phyloP scores from a whole-genome alignment of 2,888 invertebrate species.

The Onchidella celtica region DNA sequence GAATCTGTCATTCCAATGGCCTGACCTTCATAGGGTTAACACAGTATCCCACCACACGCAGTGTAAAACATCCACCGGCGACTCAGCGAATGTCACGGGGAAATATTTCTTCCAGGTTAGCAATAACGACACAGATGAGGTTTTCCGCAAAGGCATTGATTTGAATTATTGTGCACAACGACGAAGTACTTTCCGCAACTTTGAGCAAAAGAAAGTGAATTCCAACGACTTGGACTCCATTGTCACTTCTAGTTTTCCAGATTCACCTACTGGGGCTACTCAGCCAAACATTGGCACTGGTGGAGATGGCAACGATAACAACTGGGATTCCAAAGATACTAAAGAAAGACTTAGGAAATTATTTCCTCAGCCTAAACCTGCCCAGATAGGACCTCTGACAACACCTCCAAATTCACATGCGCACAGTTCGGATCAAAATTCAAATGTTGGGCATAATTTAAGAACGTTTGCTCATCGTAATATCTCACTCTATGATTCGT shows the following conservation, averaged over 20 bases:
- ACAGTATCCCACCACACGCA: neutral
- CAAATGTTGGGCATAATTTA: neutral
- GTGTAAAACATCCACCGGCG: neutral
- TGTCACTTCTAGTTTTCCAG: neutral
- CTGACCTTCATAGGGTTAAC: neutral
- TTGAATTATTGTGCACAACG: neutral
- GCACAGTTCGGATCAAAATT: neutral
- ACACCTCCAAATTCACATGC: neutral
- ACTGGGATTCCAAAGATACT: no score
- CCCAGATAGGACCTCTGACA: no score
- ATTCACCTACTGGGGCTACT: no score
- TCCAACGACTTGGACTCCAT: neutral
- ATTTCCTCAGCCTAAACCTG: no score
- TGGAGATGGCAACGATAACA: neutral
- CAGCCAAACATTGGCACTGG: no score
- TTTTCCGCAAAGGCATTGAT: neutral
- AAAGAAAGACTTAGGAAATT: no score
- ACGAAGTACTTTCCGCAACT: neutral
- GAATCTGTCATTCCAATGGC: neutral
- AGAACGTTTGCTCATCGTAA: neutral
- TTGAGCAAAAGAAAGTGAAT: neutral
- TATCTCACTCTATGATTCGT: no score
- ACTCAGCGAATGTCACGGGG: neutral
- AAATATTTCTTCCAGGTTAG: neutral
- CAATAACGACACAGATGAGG: neutral